These are phyloP conservation scores for Mizuhopecten yessoensis DNA, from an alignment of 1,140 invertebrate species.

Conservation along the genomic window DNA sequence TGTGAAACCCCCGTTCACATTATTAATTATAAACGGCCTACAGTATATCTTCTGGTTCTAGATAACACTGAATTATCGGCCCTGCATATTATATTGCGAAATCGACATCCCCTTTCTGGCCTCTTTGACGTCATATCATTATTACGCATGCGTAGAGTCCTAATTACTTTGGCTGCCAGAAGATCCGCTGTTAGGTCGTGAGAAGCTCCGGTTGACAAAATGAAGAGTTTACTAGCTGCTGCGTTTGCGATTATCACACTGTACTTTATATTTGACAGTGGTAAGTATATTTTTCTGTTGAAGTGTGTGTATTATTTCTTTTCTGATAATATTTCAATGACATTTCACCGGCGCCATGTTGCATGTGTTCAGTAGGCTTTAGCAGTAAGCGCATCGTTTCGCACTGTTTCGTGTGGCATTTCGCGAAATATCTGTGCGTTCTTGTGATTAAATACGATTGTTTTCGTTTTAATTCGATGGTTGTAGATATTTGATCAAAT, in stretches of 20 bases:
- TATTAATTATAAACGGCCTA: no score
- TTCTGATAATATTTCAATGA: conserved; percentile 19
- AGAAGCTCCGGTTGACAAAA: not conserved
- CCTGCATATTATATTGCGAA: not conserved
- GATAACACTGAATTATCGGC: not conserved
- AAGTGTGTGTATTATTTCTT: not conserved
- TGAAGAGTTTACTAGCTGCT: conserved; percentile 8
- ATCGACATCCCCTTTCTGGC: not conserved
- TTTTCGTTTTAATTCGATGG: not conserved
- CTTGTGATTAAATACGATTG: not conserved
- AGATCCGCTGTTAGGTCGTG: conserved; percentile 13
- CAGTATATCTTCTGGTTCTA: no score
- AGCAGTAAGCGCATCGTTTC: not conserved
- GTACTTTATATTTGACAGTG: not conserved
- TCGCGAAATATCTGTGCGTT: not conserved
- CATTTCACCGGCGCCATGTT: conserved; percentile 36
- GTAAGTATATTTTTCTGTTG: not conserved
- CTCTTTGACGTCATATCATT: conserved; percentile 34
- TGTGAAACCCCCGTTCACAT: no score
- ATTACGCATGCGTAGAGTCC: conserved; percentile 37
- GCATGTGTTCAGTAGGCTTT: not conserved
- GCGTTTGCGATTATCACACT: conserved; percentile 24
- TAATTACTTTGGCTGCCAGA: conserved; percentile 37
- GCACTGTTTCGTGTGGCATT: not conserved
- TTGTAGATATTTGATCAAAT: not conserved